Evolutionary conservation across 2,888 invertebrate genomes (phyloP).

Genomic region (Ellobium chinense): DNA sequence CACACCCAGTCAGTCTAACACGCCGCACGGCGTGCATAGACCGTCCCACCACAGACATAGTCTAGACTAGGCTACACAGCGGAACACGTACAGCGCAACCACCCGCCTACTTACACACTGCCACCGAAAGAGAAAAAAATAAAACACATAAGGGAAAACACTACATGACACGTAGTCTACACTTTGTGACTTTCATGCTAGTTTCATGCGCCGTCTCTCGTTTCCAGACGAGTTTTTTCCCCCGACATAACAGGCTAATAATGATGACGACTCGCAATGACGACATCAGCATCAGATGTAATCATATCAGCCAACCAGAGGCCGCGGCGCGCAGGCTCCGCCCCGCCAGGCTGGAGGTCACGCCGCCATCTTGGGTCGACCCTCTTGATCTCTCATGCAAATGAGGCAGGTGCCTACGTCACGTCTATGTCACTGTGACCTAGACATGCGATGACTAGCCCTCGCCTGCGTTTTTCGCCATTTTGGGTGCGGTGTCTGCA

Average conservation of each 20-base stretch:
- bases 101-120: neutral
- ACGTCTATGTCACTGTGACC: constrained; percentile 30
- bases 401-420: constrained; percentile 31
- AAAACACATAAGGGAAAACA: neutral
- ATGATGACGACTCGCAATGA: neutral
- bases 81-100: neutral
- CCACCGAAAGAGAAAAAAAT: neutral
- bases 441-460: constrained; percentile 16
- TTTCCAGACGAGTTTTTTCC: neutral
- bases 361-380: constrained; percentile 24
- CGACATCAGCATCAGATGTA: constrained; percentile 29
- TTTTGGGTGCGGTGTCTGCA: constrained; percentile 13
- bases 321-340: neutral
- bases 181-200: neutral
- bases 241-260: no score
- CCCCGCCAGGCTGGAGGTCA: constrained; percentile 9
- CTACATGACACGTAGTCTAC: neutral
- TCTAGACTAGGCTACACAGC: no score
- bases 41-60: no score
- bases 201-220: neutral
- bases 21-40: no score
- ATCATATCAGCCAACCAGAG: constrained; percentile 26
- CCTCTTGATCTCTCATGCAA: constrained; percentile 15
- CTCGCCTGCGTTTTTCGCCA: constrained; percentile 13
- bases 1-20: no score